phyloP scores from a whole-genome alignment of 35 echinoderm and acorn worm genomes.

The Anneissia japonica region DNA sequence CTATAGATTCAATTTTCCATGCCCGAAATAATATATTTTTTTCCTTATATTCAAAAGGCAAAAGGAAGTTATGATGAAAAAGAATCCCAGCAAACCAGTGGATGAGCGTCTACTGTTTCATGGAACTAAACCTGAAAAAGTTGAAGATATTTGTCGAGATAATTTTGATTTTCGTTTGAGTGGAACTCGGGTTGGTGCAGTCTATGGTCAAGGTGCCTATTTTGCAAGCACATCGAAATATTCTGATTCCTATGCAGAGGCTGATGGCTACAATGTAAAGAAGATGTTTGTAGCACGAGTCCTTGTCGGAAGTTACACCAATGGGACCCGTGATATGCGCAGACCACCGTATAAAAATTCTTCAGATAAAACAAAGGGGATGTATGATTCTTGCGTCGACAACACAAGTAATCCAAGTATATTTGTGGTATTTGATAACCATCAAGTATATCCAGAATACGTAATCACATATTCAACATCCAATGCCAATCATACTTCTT shows the following conservation, averaged over 20 bases:
- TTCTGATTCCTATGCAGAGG: not conserved
- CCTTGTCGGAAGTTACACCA: not conserved
- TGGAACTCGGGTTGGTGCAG: not conserved
- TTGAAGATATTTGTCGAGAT: slow-evolving; percentile 6
- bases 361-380: too few species aligned
- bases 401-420: not conserved
- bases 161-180: too few species aligned
- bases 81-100: not conserved
- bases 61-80: not conserved
- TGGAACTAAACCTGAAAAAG: not conserved
- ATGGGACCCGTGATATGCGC: not conserved
- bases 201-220: not conserved
- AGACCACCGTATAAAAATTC: not conserved
- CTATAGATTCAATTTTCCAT: too few species aligned
- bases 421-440: not conserved
- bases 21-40: too few species aligned
- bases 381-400: slow-evolving; percentile 2
- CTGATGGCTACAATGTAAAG: not conserved
- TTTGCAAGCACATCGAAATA: not conserved
- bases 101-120: not conserved
- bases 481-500: too few species aligned
- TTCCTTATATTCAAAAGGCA: not conserved
- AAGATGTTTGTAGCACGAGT: not conserved
- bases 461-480: not conserved
- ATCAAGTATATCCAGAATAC: not conserved